A percentile compares a stretch with the other conserved stretches of the same genome.
Conservation (phyloP, 2,888 invertebrate species). For the Plebejus melissa region DNA sequence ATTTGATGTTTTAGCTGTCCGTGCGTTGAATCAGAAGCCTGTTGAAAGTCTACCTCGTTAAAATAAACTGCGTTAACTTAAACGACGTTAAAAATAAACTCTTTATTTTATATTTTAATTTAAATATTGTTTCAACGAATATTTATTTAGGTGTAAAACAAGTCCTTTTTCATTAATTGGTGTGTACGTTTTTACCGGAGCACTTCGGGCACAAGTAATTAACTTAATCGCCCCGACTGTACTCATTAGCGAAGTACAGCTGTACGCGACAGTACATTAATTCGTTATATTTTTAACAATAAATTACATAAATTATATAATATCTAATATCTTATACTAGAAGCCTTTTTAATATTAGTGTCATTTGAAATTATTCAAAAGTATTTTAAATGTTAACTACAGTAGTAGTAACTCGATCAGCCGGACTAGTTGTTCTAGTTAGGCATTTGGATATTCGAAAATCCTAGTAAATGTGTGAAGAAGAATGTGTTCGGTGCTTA, state of each 20-base stretch:
- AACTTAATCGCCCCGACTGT: conserved; percentile 4
- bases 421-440: too few species aligned
- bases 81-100: neutral
- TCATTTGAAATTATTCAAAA: too few species aligned
- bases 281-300: neutral
- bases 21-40: neutral
- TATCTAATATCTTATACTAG: too few species aligned
- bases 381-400: neutral
- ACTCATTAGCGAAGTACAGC: conserved; percentile 2
- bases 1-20: too few species aligned
- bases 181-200: neutral
- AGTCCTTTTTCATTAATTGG: conserved; percentile 5
- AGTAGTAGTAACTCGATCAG: neutral
- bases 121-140: neutral
- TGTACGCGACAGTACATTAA: neutral
- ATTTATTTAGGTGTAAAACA: conserved; percentile 7
- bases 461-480: neutral
- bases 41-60: neutral
- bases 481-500: too few species aligned
- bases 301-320: neutral
- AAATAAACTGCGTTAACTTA: neutral
- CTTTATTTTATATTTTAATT: neutral
- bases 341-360: too few species aligned
- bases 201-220: neutral
- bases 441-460: too few species aligned